These are phyloP conservation scores for Chroicocephalus ridibundus DNA, from an alignment of 2,113 vertebrate species.

Conservation along the genomic window DNA sequence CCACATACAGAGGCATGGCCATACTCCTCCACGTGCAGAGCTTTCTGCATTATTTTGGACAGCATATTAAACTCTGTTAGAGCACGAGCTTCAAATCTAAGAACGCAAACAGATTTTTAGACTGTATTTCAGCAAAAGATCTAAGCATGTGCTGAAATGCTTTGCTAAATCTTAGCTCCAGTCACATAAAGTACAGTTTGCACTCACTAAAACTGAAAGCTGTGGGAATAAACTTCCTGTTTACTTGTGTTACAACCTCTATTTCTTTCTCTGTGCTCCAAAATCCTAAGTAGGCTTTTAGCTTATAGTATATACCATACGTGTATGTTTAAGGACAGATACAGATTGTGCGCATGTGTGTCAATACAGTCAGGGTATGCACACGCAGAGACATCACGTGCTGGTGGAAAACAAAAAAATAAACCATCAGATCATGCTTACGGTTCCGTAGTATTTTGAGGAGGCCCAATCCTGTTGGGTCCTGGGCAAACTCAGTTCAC, in stretches of 20 bases:
- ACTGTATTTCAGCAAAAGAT: not conserved
- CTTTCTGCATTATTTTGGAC: not conserved
- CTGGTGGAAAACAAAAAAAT: not conserved
- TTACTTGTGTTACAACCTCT: not conserved
- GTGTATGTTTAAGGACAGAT: not conserved
- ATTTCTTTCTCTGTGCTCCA: not conserved
- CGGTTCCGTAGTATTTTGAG: not conserved
- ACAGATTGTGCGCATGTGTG: not conserved
- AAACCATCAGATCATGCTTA: not conserved
- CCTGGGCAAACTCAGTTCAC: not conserved
- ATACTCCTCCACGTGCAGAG: fast-evolving
- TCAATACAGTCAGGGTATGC: not conserved
- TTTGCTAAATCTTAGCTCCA: not conserved
- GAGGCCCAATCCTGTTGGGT: not conserved
- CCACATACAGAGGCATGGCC: not conserved
- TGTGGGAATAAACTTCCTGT: not conserved
- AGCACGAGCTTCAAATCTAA: not conserved
- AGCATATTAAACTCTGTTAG: not conserved
- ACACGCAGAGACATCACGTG: not conserved
- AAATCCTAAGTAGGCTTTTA: not conserved
- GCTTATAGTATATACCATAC: not conserved
- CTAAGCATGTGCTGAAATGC: not conserved
- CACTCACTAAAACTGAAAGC: not conserved
- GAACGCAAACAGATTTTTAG: not conserved
- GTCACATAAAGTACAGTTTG: not conserved